Conservation (phyloP, 1,140 invertebrate genomes). For the Meteorus sp. region DNA sequence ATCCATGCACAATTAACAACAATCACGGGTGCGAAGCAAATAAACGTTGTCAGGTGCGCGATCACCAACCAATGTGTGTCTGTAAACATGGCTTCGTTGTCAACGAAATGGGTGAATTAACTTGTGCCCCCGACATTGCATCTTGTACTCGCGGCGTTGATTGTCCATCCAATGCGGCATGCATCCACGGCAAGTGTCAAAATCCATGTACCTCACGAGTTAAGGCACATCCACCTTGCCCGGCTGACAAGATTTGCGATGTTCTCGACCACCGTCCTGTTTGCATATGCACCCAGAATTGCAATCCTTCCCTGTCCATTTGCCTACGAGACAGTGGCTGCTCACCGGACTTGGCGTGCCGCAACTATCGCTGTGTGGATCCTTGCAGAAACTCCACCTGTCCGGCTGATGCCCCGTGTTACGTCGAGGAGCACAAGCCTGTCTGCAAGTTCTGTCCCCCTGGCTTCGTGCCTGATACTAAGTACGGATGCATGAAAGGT, state of each 20-base stretch:
- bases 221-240: slow-evolving; percentile 64
- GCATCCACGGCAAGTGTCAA: slow-evolving; percentile 77
- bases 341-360: slow-evolving; percentile 79
- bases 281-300: slow-evolving; percentile 85
- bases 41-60: slow-evolving; percentile 85
- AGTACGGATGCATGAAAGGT: slow-evolving; percentile 94
- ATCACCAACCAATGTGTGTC: slow-evolving; percentile 82
- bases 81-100: slow-evolving; percentile 86
- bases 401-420: slow-evolving; percentile 80
- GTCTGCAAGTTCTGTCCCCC: slow-evolving; percentile 92
- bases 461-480: slow-evolving; percentile 84
- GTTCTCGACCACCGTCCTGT: slow-evolving; percentile 82
- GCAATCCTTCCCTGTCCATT: slow-evolving; percentile 81
- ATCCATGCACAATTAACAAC: slow-evolving; percentile 69
- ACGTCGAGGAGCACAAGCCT: slow-evolving; percentile 89
- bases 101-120: slow-evolving; percentile 80
- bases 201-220: slow-evolving; percentile 74
- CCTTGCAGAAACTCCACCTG: slow-evolving; percentile 81
- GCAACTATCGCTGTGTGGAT: slow-evolving; percentile 87
- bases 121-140: slow-evolving; percentile 75
- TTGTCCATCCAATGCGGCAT: slow-evolving; percentile 83
- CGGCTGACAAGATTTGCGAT: slow-evolving; percentile 79
- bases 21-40: slow-evolving; percentile 68
- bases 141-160: slow-evolving; percentile 81
- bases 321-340: slow-evolving; percentile 88